Evolutionary conservation across 2,113 vertebrate genomes (phyloP).

Genomic region (Ranitomeya imitator): DNA sequence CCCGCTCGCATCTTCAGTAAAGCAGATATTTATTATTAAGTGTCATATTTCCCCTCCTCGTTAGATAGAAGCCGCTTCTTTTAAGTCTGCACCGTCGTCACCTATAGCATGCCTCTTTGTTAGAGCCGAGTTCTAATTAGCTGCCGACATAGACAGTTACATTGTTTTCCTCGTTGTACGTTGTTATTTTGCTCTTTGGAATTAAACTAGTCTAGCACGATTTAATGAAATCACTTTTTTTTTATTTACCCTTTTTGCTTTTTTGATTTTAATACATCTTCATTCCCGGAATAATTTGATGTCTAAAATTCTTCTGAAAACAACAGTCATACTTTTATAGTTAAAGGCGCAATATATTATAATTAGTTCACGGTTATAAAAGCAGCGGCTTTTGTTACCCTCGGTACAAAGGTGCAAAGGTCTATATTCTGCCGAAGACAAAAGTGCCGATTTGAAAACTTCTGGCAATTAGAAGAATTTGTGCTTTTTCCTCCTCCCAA

Average conservation of each 20-base stretch:
- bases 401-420: constrained; percentile 31
- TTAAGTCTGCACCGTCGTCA: neutral
- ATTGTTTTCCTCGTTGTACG: constrained; percentile 32
- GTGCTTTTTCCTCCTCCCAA: neutral
- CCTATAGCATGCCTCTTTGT: constrained; percentile 31
- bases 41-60: neutral
- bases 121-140: constrained; percentile 28
- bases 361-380: constrained; percentile 31
- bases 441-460: constrained; percentile 19
- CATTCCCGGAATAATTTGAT: constrained; percentile 31
- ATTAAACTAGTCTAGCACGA: constrained; percentile 7
- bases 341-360: neutral
- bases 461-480: constrained; percentile 25
- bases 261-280: constrained; percentile 28
- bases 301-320: constrained; percentile 36
- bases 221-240: constrained; percentile 31
- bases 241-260: neutral
- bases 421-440: neutral
- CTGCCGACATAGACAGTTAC: neutral
- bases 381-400: constrained; percentile 25
- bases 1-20: neutral
- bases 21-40: neutral
- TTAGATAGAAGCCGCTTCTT: neutral
- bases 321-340: constrained; percentile 28
- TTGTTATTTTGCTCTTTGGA: neutral